These are phyloP conservation scores for Lithobates sylvaticus DNA, from an alignment of 2,797 vertebrate species.

Conservation along the genomic window DNA sequence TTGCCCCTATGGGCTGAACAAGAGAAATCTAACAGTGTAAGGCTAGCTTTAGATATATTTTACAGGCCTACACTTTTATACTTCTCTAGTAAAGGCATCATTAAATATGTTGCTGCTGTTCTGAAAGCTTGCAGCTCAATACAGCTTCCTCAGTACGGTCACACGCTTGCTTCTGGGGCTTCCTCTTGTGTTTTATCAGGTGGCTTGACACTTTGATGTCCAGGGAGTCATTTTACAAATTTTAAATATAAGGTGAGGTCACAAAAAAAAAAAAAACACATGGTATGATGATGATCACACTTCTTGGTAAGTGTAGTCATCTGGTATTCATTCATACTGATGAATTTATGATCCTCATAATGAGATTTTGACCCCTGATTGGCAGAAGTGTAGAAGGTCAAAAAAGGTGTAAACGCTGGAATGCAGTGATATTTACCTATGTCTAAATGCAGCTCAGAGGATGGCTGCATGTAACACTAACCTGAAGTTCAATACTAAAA, in stretches of 20 bases:
- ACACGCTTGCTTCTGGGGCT: not conserved
- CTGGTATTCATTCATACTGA: constrained; percentile 19
- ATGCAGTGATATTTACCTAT: not conserved
- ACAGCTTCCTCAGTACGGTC: not conserved
- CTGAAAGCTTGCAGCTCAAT: not conserved
- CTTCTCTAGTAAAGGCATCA: not conserved
- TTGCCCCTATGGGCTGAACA: no score
- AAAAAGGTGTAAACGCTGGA: not conserved
- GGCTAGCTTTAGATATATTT: no score
- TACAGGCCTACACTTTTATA: not conserved
- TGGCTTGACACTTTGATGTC: not conserved
- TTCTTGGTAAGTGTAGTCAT: constrained; percentile 22
- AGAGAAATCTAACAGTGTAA: no score
- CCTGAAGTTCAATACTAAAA: not conserved
- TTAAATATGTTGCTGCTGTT: not conserved
- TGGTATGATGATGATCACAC: constrained; percentile 2
- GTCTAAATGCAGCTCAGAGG: not conserved
- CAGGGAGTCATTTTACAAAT: not conserved
- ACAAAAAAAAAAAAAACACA: not conserved
- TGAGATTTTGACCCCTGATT: constrained; percentile 19
- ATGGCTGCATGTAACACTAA: not conserved
- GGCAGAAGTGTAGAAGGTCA: not conserved
- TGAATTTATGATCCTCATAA: constrained; percentile 4
- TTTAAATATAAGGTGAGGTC: not conserved
- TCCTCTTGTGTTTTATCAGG: not conserved